These are phyloP conservation scores for Spilarctia lutea DNA, from an alignment of 2,888 invertebrate genomes.

Conservation along the genomic window DNA sequence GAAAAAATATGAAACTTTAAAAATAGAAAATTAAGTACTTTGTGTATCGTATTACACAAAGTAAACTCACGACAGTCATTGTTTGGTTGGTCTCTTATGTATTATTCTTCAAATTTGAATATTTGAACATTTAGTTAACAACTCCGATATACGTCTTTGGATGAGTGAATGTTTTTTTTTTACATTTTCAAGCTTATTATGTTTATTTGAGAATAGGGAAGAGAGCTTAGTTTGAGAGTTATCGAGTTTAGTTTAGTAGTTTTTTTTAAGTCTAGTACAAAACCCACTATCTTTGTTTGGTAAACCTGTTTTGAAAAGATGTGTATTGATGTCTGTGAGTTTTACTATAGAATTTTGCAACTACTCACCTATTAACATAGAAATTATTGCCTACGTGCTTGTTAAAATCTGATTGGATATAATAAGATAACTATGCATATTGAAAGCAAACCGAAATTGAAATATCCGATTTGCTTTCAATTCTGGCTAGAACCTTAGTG, in stretches of 20 bases:
- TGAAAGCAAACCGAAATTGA: no score
- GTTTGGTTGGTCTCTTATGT: background rate
- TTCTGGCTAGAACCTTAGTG: no score
- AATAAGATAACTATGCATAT: no score
- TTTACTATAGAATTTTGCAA: no score
- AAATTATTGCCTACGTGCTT: no score
- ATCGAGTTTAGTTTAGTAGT: background rate
- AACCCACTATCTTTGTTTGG: background rate
- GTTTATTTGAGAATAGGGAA: background rate
- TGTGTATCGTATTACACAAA: background rate
- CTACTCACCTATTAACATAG: no score
- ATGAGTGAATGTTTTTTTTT: background rate
- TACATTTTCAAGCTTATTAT: background rate
- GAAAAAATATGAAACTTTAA: background rate
- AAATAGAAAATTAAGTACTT: background rate
- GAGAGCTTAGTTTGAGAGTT: no score
- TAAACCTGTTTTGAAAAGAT: no score
- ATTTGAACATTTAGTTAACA: background rate
- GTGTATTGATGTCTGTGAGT: no score
- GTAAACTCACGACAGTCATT: background rate
- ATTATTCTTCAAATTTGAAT: background rate
- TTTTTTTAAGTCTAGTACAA: background rate
- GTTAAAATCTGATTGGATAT: no score
- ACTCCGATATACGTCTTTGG: background rate
- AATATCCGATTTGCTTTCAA: no score